These are phyloP conservation scores for Eubucco bourcierii DNA, from an alignment of 2,113 vertebrate species.

Conservation along the genomic window DNA sequence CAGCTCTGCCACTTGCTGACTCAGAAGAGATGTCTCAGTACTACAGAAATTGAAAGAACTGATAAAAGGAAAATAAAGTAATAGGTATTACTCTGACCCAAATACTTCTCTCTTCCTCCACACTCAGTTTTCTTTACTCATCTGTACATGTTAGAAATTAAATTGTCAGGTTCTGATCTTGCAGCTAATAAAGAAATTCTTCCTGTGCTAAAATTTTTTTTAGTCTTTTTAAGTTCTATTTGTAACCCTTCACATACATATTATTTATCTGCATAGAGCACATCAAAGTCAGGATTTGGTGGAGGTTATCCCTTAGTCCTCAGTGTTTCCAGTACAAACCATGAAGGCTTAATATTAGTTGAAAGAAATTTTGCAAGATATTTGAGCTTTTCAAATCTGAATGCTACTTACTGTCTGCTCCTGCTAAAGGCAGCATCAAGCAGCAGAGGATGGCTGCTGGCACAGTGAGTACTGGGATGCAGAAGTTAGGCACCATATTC, in stretches of 20 bases:
- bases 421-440: conserved; percentile 73
- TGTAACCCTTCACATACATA: background rate
- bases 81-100: conserved; percentile 14
- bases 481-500: conserved; percentile 82
- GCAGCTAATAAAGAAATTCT: conserved; percentile 27
- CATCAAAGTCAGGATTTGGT: background rate
- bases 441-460: conserved; percentile 79
- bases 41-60: background rate
- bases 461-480: conserved; percentile 69
- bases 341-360: background rate
- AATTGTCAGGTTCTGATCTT: conserved; percentile 55
- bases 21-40: conserved; percentile 1
- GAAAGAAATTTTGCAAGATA: background rate
- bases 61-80: conserved; percentile 24
- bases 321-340: background rate
- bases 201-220: background rate
- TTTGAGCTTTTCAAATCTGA: background rate
- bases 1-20: background rate
- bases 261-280: background rate
- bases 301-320: background rate
- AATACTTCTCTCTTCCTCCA: conserved; percentile 15
- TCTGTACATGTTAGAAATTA: conserved; percentile 22
- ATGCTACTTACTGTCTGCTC: conserved; percentile 84
- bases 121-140: conserved; percentile 42
- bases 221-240: background rate